Evolutionary conservation across 2,113 vertebrate species (phyloP), one percentile per base, ranked within the genome.

Genomic region (Callionymus lyra): DNA sequence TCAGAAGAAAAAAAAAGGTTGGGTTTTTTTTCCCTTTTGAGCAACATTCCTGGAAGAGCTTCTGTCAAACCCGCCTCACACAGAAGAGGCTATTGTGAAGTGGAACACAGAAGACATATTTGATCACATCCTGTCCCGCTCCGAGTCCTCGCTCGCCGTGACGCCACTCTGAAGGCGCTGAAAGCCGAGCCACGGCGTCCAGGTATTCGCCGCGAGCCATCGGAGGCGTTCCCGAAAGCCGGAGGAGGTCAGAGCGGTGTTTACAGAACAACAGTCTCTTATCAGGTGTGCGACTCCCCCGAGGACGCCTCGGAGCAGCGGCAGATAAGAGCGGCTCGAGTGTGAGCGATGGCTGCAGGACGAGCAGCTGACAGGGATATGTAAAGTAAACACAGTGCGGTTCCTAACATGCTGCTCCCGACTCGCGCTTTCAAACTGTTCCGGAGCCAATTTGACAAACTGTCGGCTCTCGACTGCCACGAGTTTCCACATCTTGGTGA

Each of bases 261-360:
- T 80, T 82, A 75, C 77, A 68, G 69, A 80, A 77, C 75, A 82
- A 80, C 66, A 62, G 64, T 65, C 68, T 68, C 72, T 77, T 74
- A 77, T 79, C 73, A 31, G 71, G 63, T 38, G 32, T 17, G 41
- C 32, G 57, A 62, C n/a, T 54, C 73, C 78, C 78, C 74, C 6
- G 47, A 68, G 76, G 78, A 81, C 65, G 52, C 60, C 48, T 63
- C 46, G 34, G 56, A 52, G 70, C n/a, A n/a, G n/a, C n/a, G n/a
- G 68, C 70, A 64, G 71, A 79, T 74, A 74, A 74, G 62, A 74
- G 65, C 63, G 38, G 48, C 53, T 6, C 59, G 8, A 64, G 74
- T 74, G 72, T 76, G 74, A 68, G 68, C 53, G 58, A 71, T 63
- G 48, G 52, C 39, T 65, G 56, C 32, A 75, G 65, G 77, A 79